Conservation (phyloP, 2,797 vertebrate genomes). For the Gadopsis bispinosus region DNA sequence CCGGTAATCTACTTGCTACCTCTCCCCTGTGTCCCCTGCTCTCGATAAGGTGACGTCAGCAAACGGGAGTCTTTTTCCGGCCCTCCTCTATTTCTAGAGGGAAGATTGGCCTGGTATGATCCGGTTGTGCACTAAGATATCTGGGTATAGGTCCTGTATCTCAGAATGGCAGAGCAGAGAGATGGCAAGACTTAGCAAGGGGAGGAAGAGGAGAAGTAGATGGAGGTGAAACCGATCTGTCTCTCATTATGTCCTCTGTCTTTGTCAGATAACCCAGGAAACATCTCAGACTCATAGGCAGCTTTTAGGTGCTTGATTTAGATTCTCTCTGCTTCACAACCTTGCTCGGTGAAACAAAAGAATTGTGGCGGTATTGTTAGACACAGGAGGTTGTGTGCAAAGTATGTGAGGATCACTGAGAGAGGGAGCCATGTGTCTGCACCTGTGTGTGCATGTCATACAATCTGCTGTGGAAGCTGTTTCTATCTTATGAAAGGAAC, state of each 20-base stretch:
- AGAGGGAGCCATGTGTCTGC: constrained; percentile 51
- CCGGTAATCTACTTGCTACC: constrained; percentile 68
- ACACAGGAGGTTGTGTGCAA: constrained; percentile 64
- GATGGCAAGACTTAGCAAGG: constrained; percentile 51
- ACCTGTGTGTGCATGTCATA: constrained; percentile 48
- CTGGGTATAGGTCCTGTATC: constrained; percentile 59
- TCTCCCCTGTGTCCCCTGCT: constrained; percentile 67
- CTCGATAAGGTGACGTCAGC: constrained; percentile 77
- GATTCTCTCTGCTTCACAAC: constrained; percentile 61
- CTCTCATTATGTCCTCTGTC: constrained; percentile 78
- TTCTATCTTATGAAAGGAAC: constrained; percentile 51
- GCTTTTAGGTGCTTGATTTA: constrained; percentile 79
- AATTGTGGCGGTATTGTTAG: constrained; percentile 69
- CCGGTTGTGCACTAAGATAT: constrained; percentile 67
- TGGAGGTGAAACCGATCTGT: constrained; percentile 82
- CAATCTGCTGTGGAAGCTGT: constrained; percentile 57
- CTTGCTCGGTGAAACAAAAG: constrained; percentile 74
- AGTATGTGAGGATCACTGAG: constrained; percentile 48
- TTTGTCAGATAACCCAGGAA: constrained; percentile 84
- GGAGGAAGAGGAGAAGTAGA: constrained; percentile 68
- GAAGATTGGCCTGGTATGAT: constrained; percentile 68
- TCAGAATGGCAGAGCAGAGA: constrained; percentile 50
- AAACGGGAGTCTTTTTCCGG: constrained; percentile 73
- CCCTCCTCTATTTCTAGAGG: constrained; percentile 79
- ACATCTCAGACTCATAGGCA: constrained; percentile 70